phyloP scores from a whole-genome alignment of 2,888 invertebrate genomes.

The Heliconius ethilla region DNA sequence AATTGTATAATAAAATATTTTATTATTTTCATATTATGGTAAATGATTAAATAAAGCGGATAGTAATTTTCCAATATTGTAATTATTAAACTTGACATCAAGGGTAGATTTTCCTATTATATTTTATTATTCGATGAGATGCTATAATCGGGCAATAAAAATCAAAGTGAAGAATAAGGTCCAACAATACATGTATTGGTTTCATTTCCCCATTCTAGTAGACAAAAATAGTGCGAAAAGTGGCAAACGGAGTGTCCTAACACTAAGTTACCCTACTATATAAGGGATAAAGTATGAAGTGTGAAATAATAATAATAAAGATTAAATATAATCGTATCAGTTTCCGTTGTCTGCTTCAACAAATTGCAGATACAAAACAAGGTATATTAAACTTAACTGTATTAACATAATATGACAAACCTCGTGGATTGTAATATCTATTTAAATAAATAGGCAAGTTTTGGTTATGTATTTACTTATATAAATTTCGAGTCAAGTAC shows the following conservation, averaged over 20 bases:
- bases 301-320: background rate
- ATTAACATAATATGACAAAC: background rate
- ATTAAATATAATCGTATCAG: background rate
- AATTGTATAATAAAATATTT: background rate
- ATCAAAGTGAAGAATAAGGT: background rate
- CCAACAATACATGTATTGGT: too few relatives aligned
- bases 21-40: background rate
- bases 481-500: too few relatives aligned
- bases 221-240: background rate
- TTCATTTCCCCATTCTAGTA: too few relatives aligned
- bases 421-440: conserved; percentile 18
- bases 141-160: background rate
- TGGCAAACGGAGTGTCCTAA: background rate
- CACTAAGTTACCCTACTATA: background rate
- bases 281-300: too few relatives aligned
- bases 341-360: background rate
- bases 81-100: conserved; percentile 12
- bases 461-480: background rate
- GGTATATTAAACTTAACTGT: background rate
- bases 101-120: background rate
- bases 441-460: conserved; percentile 27
- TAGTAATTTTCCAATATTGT: background rate
- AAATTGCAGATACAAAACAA: background rate
- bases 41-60: background rate
- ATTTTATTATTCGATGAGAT: background rate